Conservation (phyloP, 2,888 invertebrate genomes). For the Drosophila putrida region DNA sequence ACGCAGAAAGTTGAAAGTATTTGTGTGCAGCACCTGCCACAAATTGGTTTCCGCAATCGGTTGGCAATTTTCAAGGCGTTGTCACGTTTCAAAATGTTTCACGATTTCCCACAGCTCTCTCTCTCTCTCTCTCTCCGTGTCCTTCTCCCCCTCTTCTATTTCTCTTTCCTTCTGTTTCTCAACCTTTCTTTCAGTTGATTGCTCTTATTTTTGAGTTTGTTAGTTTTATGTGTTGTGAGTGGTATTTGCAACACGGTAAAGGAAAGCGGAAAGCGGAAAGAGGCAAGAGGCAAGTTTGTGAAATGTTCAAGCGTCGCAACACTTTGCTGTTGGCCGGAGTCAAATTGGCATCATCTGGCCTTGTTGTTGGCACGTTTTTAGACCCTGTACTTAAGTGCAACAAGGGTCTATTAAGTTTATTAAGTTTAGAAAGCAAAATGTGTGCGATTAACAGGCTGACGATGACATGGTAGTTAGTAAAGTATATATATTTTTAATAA, state of each 20-base stretch:
- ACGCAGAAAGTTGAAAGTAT: constrained; percentile 1
- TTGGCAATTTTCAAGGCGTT: constrained; percentile 49
- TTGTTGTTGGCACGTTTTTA: constrained; percentile 1
- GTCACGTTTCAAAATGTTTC: constrained; percentile 69
- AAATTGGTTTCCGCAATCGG: constrained; percentile 52
- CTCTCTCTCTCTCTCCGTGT: neutral
- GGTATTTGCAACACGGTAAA: constrained; percentile 9
- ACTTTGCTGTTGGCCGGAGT: neutral
- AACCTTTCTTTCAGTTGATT: constrained; percentile 27
- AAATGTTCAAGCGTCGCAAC: constrained; percentile 22
- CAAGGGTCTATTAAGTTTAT: no score
- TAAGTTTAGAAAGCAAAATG: no score
- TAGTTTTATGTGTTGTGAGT: constrained; percentile 13
- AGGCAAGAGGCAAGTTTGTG: constrained; percentile 11
- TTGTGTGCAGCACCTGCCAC: constrained; percentile 61
- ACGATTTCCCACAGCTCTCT: constrained; percentile 38
- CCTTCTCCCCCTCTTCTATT: neutral
- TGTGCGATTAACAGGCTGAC: no score
- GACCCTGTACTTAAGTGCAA: no score
- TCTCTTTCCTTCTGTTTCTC: neutral
- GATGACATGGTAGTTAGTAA: no score
- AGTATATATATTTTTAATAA: no score
- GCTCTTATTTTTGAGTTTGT: constrained; percentile 41
- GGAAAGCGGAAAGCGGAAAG: no score
- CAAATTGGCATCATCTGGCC: constrained; percentile 32